phyloP scores from a whole-genome alignment of 35 echinoderm and acorn worm species.

The Diadema setosum region DNA sequence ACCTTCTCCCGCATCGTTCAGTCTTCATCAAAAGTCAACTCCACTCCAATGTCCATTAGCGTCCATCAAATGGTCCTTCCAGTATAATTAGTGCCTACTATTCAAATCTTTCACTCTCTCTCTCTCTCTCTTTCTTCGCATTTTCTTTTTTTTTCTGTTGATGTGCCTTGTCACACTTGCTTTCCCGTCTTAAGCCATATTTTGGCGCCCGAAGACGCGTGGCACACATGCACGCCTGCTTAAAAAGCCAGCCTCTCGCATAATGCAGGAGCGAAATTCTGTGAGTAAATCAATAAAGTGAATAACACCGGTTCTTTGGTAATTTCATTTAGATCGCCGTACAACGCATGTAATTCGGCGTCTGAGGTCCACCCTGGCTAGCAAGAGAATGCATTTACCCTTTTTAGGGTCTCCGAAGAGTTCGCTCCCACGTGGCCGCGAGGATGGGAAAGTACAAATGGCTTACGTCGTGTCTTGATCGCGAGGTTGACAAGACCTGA shows the following conservation, averaged over 20 bases:
- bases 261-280: not conserved
- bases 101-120: not conserved
- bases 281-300: not conserved
- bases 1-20: too few species aligned
- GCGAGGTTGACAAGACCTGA: too few species aligned
- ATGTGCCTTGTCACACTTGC: too few species aligned
- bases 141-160: not conserved
- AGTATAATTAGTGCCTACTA: not conserved
- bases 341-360: not conserved
- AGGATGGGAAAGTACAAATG: not conserved
- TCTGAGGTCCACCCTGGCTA: not conserved
- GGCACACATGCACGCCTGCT: too few species aligned
- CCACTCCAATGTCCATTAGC: not conserved
- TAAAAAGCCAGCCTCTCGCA: too few species aligned
- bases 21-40: too few species aligned
- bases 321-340: not conserved
- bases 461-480: too few species aligned
- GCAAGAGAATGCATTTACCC: slow-evolving; percentile 1
- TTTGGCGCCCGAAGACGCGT: too few species aligned
- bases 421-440: not conserved
- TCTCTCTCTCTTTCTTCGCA: not conserved
- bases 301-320: slow-evolving; percentile 1
- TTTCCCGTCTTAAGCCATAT: too few species aligned
- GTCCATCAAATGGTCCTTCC: not conserved
- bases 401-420: not conserved